A percentile compares a stretch with the other conserved stretches of the same genome.
Conservation (phyloP, 2,888 invertebrate genomes). For the Clunio marinus region DNA sequence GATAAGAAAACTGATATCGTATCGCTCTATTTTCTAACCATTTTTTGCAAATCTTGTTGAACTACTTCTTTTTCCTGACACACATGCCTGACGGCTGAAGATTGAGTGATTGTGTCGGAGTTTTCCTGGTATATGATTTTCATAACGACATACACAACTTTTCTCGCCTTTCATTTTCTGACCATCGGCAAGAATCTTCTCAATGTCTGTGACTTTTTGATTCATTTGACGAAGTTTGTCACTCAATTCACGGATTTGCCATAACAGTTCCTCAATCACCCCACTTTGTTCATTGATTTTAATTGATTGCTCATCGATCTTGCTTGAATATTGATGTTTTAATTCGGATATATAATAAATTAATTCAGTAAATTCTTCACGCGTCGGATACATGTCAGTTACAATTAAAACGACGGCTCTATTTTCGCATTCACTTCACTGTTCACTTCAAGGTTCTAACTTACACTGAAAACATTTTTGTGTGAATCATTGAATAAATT, state of each 20-base stretch:
- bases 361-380: constrained; percentile 30
- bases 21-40: neutral
- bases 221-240: constrained; percentile 33
- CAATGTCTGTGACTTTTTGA: constrained; percentile 18
- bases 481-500: constrained; percentile 5
- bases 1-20: constrained; percentile 1
- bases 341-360: constrained; percentile 34
- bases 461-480: neutral
- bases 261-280: constrained; percentile 33
- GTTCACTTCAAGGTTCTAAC: neutral
- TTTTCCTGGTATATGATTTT: constrained; percentile 27
- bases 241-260: constrained; percentile 31
- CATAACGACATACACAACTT: constrained; percentile 23
- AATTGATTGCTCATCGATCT: constrained; percentile 31
- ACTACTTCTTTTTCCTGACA: neutral
- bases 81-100: constrained; percentile 7
- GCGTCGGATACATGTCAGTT: constrained; percentile 28
- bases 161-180: neutral
- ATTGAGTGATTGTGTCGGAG: neutral
- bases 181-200: neutral
- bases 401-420: neutral
- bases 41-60: neutral
- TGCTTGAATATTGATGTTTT: constrained; percentile 20
- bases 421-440: no score
- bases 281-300: constrained; percentile 34